Evolutionary conservation across 2,888 invertebrate species (phyloP).

Genomic region (Frankliniella fusca): DNA sequence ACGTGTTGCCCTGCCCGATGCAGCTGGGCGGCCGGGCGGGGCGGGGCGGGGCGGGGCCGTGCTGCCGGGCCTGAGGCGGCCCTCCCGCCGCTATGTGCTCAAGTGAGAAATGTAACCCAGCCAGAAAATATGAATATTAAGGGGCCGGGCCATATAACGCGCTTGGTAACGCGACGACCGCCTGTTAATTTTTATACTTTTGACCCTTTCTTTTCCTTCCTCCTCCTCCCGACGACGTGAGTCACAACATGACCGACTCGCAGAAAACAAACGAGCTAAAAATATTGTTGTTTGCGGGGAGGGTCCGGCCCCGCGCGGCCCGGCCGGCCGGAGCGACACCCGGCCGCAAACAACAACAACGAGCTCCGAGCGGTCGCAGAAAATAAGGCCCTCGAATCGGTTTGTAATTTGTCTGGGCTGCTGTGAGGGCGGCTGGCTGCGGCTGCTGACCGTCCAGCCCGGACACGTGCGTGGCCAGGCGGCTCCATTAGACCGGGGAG

Average conservation of each 20-base stretch:
- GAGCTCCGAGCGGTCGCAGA: background rate
- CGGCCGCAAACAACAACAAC: background rate
- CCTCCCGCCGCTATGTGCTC: background rate
- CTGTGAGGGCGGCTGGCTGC: background rate
- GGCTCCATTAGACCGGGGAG: background rate
- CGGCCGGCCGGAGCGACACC: background rate
- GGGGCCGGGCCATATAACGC: no score
- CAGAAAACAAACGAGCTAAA: no score
- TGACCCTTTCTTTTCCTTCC: no score
- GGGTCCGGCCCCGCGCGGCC: no score
- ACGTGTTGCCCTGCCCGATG: background rate
- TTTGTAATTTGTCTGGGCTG: slow-evolving; percentile 19
- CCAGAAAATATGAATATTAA: no score
- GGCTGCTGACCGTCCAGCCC: background rate
- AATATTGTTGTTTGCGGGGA: no score
- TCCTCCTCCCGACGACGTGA: no score
- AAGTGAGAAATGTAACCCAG: no score
- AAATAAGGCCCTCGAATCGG: background rate
- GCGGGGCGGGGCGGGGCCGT: background rate
- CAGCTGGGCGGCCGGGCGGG: background rate
- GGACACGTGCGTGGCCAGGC: background rate
- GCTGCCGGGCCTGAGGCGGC: background rate
- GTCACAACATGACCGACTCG: no score
- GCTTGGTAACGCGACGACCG: no score
- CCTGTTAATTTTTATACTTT: no score